Conservation (phyloP, 1,140 invertebrate genomes). For the Habropoda laboriosa region DNA sequence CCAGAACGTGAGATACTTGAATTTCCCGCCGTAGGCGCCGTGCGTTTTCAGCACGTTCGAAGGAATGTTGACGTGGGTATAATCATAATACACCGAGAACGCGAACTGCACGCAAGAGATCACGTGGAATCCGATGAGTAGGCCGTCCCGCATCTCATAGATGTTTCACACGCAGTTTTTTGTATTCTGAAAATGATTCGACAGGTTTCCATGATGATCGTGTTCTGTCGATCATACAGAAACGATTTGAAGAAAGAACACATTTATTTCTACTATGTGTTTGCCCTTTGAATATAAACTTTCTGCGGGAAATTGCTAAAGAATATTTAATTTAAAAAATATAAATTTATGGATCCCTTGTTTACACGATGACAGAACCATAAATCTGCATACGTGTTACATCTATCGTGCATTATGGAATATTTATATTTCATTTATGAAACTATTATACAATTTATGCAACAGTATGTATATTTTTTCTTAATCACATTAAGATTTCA, state of each 20-base stretch:
- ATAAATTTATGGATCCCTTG: slow-evolving; percentile 1
- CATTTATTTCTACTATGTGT: background rate
- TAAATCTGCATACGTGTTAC: too few relatives aligned
- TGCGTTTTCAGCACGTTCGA: slow-evolving; percentile 76
- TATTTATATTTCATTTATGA: too few relatives aligned
- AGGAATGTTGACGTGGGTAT: slow-evolving; percentile 86
- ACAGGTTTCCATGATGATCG: background rate
- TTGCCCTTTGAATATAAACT: background rate
- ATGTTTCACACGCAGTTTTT: slow-evolving; percentile 20
- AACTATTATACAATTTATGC: too few relatives aligned
- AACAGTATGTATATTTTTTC: background rate
- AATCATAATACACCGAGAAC: slow-evolving; percentile 89
- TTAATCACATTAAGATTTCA: too few relatives aligned
- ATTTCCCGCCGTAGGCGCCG: slow-evolving; percentile 87
- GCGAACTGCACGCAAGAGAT: slow-evolving; percentile 86
- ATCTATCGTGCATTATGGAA: too few relatives aligned
- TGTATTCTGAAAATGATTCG: slow-evolving; percentile 18
- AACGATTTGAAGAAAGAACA: background rate
- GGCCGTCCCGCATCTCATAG: slow-evolving; percentile 71
- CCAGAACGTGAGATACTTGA: slow-evolving; percentile 94
- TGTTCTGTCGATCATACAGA: background rate
- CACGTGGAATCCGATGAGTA: slow-evolving; percentile 85
- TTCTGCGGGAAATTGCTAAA: too few relatives aligned
- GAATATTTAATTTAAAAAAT: background rate
- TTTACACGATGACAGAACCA: background rate